Base-by-base conservation (phyloP, 2,797 vertebrate species). In the Sylvilagus floridanus region DNA sequence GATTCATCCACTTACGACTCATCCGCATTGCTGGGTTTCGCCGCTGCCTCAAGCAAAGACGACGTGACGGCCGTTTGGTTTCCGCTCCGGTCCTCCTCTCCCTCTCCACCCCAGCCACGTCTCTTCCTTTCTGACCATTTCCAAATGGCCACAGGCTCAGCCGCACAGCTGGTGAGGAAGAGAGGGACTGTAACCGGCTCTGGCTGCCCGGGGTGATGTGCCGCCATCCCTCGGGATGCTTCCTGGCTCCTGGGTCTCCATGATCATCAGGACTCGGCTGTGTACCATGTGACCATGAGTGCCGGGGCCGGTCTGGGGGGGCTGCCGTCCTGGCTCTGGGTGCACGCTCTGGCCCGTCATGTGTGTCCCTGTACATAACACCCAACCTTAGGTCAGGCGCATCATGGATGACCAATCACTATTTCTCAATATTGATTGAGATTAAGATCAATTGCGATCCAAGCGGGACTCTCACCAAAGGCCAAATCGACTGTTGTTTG, bases 211-310 rank as follows among this genome's bases (percentile, higher is more conserved):
- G 66, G 42, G 82, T 57, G 26, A 52, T 71, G 24, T 9, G 22
- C 47, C 28, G 16, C 47, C 82, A 88, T 91, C n/a, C 11, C 84
- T 14, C 52, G 78, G 81, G 95, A n/a, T 84, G 86, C 69, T 60
- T 83, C 78, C 90, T 85, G 0, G 52, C 24, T 63, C 54, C 42
- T n/a, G 81, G 69, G 11, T 17, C 35, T 11, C 42, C 7, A 4
- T 73, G 87, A 90, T 63, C 90, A 57, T 72, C n/a, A 42, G 90
- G 66, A 73, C 63, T 65, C 91, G 90, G 76, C 68, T 16, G 10
- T 30, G 21, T 37, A 78, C 32, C 72, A 8, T 2, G 7, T 4
- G 42, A 35, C 85, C 3, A 10, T 24, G 62, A 68, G 47, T 57
- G 7, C 14, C 1, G 11, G 12, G 75, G 32, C 71, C 72, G 60